Evolutionary conservation across 1,140 invertebrate species (phyloP), one percentile per base, ranked within the genome.

Genomic region (Drosophila carrolli): DNA sequence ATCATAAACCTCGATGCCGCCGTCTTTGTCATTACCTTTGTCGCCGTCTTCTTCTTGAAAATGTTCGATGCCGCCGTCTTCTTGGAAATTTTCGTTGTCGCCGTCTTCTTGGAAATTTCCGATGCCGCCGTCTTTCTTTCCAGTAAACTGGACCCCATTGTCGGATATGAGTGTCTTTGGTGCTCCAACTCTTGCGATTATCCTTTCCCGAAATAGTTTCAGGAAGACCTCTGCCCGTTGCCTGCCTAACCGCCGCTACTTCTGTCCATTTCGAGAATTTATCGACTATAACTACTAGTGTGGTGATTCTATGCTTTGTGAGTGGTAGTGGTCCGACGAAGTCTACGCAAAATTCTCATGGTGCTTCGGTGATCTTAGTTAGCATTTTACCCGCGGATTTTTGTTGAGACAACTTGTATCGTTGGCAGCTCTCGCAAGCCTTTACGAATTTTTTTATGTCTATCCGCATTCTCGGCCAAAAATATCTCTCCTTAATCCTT

Each of bases 351-450:
- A 58, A 23, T 7, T 58, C 55, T 29, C 41, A 35, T 0, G 55
- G 55, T 11, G 41, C 55, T 8, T 16, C 23, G 7, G 40, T 11
- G 2, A 56, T 43, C 3, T 1, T 32, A 10, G 23, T 29, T 2
- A 29, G 40, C 40, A 56, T 56, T 16, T 56, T 56, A 3, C 40
- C 54, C n/a, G 54, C 23, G 2, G 53, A 5, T 13, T 11, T 11
- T n/a, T 55, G 37, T 41, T 56, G 54, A 2, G 38, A 56, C 1
- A 32, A 7, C n/a, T 56, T 43, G 9, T 16, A 43, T 10, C 5
- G 8, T 5, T 56, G 40, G n/a, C 54, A 55, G 11, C 35, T 41
- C 19, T 19, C 19, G 19, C 19, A 19, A 19, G 19, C 19, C 19
- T 19, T 19, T 19, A 19, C 19, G 16, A 10, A 44, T n/a, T n/a